Base-by-base conservation (phyloP, 2,113 vertebrate species). In the Rhagologus leucostigma region DNA sequence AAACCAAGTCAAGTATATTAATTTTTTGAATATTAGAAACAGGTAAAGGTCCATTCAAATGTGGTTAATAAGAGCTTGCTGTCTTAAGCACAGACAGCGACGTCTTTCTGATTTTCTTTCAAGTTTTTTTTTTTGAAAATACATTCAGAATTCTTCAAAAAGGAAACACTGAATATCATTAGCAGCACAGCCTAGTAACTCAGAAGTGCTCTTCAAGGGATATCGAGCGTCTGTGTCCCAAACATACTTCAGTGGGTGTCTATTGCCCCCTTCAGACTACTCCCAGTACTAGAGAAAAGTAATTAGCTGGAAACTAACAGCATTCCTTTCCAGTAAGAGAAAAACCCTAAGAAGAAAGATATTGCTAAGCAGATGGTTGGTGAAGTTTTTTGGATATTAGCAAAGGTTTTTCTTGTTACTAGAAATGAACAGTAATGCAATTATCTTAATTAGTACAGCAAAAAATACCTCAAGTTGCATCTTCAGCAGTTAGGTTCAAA, bases 251-350 rank as follows among this genome's bases (percentile, higher is more conserved):
- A 50, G 62, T 5, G 1, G 30, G 69, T 50, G 7, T 53, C 73
- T 96, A 73, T 87, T 96, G 96, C 96, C 95, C 26, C 76, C 96
- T 77, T 71, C 89, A 85, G 97, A 68, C 71, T 56, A 41, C 17
- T 63, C 46, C 33, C 26, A 63, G 55, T n/a, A 57, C 17, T 59
- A 37, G 5, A 70, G 53, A 69, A 92, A 73, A 80, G 52, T 2
- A 37, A 68, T 35, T 44, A 23, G 10, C 16, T 24, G 30, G n/a
- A 64, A 35, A 44, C 50, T 13, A 30, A 19, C 16, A 26, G 23
- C 29, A 10, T 74, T 90, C 30, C 52, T 84, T 68, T 46, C 29
- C n/a, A 57, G 32, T 55, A 41, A 8, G 14, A 13, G 18, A 62
- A 74, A 57, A 89, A 63, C 2, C 8, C 19, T 11, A 44, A 59